Conservation (phyloP, 1,140 invertebrate genomes). For the Nephila pilipes region DNA sequence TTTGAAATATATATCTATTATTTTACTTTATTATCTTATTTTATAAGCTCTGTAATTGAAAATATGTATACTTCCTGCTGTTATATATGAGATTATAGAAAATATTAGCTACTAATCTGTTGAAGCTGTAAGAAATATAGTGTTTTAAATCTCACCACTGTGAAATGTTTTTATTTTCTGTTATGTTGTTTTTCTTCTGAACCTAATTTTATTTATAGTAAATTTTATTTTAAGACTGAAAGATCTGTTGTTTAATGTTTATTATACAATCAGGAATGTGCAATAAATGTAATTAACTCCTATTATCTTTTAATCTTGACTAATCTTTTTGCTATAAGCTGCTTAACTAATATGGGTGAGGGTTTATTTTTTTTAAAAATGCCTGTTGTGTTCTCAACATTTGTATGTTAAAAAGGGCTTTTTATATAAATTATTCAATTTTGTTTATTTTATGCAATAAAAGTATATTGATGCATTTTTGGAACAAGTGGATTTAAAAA, state of each 20-base stretch:
- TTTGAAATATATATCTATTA: neutral
- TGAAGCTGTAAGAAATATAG: neutral
- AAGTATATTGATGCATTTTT: neutral
- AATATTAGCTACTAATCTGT: neutral
- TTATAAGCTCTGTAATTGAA: neutral
- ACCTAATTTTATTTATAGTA: neutral
- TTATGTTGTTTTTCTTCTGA: neutral
- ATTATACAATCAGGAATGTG: neutral
- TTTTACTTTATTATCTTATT: neutral
- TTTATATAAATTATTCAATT: neutral
- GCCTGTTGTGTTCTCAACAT: neutral
- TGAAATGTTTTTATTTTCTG: neutral
- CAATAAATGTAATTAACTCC: neutral
- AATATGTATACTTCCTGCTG: neutral
- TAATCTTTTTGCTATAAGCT: neutral
- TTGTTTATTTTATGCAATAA: neutral
- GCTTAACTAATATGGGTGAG: neutral
- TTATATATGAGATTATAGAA: neutral
- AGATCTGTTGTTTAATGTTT: neutral
- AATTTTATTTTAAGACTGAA: constrained; percentile 6
- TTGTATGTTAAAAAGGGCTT: neutral
- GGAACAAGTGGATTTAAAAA: neutral
- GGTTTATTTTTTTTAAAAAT: neutral
- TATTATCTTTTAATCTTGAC: neutral
- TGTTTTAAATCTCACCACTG: neutral